Evolutionary conservation across 2,797 vertebrate species (phyloP), one percentile per base, ranked within the genome.

Genomic region (Anabacerthia variegaticeps): DNA sequence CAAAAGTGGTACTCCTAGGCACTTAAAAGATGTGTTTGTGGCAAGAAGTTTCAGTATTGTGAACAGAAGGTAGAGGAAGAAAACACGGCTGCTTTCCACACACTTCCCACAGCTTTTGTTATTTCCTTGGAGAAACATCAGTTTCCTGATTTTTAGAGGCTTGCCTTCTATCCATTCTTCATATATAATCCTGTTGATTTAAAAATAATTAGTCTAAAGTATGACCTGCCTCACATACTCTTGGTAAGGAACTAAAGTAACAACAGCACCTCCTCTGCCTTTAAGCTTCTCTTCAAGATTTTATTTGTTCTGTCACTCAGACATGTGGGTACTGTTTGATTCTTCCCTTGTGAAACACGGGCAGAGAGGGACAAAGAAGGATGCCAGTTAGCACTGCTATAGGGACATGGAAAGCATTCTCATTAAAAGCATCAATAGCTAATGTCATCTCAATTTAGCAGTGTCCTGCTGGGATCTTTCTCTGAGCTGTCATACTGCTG

Each of bases 61-160:
- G 1, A 37, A 34, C 0, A 0, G n/a, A 48, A 67, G 6, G 32
- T 28, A 58, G 28, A 51, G 23, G 26, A 43, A 7, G 32, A 44
- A 73, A 69, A 55, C 12, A 2, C 9, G 12, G 2, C 16, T 84
- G 13, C 15, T 82, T 91, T 91, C 37, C 23, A 24, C 16, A 12
- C 0, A 0, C 3, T 66, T 74, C 44, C 44, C 76, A 28, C 12
- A 39, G 41, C 23, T 85, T 85, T 69, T 55, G 16, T 68, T 55
- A 20, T 73, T 83, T 88, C 30, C 18, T 68, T 43, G 14, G 24
- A 79, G 41, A 43, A 80, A 30, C 4, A 41, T 54, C n/a, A 56
- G 8, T 18, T 44, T 66, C 20, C 24, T 49, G 48, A 46, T 56
- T 41, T 68, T 77, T 44, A 62, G 16, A 12, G 67, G 28, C 1